phyloP scores from a whole-genome alignment of 2,888 invertebrate species.

The Unio delphinus region DNA sequence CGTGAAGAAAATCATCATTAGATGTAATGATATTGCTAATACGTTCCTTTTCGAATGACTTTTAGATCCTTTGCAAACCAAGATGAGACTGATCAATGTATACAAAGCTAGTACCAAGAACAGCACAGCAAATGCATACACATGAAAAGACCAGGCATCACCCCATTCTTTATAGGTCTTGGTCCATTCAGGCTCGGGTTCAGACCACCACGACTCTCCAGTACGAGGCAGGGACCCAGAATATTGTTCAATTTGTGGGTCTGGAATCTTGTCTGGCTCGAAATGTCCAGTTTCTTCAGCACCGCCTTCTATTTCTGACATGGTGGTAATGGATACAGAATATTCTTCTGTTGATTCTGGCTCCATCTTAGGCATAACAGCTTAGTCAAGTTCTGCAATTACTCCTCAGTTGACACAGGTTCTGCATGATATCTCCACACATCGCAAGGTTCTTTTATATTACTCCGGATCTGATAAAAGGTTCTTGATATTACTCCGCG shows the following conservation, averaged over 20 bases:
- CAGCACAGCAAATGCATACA: constrained; percentile 38
- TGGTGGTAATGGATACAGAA: constrained; percentile 4
- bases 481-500: no score
- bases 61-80: constrained; percentile 22
- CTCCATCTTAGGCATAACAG: constrained; percentile 19
- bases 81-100: constrained; percentile 22
- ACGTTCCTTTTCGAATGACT: constrained; percentile 21
- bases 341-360: constrained; percentile 8
- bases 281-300: constrained; percentile 1
- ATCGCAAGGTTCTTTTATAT: no score
- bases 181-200: constrained; percentile 54
- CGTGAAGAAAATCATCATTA: constrained; percentile 43
- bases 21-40: constrained; percentile 43
- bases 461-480: no score
- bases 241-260: constrained; percentile 10
- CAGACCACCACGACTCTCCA: constrained; percentile 32
- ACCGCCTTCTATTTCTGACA: constrained; percentile 8
- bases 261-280: constrained; percentile 8
- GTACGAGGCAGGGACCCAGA: no score
- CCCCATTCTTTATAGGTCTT: constrained; percentile 42
- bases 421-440: constrained; percentile 2
- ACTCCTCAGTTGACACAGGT: constrained; percentile 10
- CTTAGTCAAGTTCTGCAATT: constrained; percentile 23
- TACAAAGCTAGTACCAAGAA: constrained; percentile 30
- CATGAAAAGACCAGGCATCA: constrained; percentile 52